These are phyloP conservation scores for Neosalanx taihuensis DNA, from an alignment of 2,797 vertebrate genomes.

Conservation along the genomic window DNA sequence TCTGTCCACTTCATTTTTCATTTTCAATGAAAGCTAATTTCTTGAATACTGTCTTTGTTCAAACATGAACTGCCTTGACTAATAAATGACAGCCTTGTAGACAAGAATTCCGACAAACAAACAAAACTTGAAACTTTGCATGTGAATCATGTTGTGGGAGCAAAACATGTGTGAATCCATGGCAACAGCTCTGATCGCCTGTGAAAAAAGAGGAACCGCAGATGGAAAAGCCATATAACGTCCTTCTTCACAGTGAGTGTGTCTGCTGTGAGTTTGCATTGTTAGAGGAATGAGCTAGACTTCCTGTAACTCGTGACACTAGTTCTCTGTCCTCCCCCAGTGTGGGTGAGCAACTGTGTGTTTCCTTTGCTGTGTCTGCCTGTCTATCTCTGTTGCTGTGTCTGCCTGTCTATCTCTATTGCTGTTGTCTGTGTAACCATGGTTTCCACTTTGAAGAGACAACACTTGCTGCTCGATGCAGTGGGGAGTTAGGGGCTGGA, in stretches of 20 bases:
- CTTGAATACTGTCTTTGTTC: neutral
- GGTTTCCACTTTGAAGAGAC: constrained; percentile 19
- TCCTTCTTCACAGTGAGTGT: constrained; percentile 23
- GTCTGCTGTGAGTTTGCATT: constrained; percentile 49
- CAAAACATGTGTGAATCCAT: constrained; percentile 38
- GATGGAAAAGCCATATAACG: constrained; percentile 42
- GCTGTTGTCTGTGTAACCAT: constrained; percentile 6
- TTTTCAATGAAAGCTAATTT: neutral
- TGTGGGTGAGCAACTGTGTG: constrained; percentile 1
- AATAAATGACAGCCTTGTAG: too few relatives aligned
- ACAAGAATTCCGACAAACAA: too few relatives aligned
- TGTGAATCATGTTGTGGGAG: constrained; percentile 30
- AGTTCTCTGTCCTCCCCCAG: constrained; percentile 21
- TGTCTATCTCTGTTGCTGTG: constrained; percentile 15
- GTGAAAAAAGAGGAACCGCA: constrained; percentile 48
- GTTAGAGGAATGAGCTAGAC: constrained; percentile 38
- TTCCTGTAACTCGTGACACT: constrained; percentile 47
- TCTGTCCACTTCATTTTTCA: too few relatives aligned
- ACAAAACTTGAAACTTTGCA: constrained; percentile 13
- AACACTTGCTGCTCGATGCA: constrained; percentile 37
- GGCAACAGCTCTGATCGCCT: constrained; percentile 12
- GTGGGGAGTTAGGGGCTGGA: constrained; percentile 46
- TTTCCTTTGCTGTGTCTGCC: constrained; percentile 13
- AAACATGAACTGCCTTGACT: neutral
- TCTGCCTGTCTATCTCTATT: constrained; percentile 15